These are phyloP conservation scores for Athene cunicularia DNA, from an alignment of 2,113 vertebrate genomes.

Conservation along the genomic window DNA sequence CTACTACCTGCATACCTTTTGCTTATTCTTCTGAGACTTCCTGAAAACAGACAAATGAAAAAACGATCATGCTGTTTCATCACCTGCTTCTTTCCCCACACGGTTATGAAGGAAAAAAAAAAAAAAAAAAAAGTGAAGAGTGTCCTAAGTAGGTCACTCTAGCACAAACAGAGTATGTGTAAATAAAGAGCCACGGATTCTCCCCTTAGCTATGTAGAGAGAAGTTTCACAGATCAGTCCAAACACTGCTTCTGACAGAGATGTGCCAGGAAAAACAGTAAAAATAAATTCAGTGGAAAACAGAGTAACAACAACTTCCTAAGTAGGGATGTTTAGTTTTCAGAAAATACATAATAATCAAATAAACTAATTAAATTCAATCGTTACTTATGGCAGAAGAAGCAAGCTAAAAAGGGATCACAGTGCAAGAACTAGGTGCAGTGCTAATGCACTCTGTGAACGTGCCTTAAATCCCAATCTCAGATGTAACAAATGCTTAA, in stretches of 20 bases:
- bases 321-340: not conserved
- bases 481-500: not conserved
- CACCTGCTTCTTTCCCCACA: not conserved
- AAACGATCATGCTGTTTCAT: not conserved
- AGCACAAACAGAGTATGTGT: not conserved
- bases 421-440: not conserved
- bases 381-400: not conserved
- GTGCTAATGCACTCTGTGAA: not conserved
- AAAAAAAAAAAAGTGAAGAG: not conserved
- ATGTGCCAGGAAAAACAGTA: not conserved
- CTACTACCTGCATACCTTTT: not conserved
- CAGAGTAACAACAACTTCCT: not conserved
- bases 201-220: not conserved
- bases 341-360: not conserved
- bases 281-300: constrained; percentile 8
- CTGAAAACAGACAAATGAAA: not conserved
- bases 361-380: not conserved
- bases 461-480: not conserved
- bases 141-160: constrained; percentile 5
- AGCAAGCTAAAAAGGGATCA: not conserved
- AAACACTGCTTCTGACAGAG: not conserved
- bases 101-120: not conserved
- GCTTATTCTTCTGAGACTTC: not conserved
- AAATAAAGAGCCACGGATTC: constrained; percentile 19
- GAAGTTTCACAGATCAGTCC: not conserved